phyloP scores from a whole-genome alignment of 2,113 vertebrate genomes.

The Tapirus terrestris region DNA sequence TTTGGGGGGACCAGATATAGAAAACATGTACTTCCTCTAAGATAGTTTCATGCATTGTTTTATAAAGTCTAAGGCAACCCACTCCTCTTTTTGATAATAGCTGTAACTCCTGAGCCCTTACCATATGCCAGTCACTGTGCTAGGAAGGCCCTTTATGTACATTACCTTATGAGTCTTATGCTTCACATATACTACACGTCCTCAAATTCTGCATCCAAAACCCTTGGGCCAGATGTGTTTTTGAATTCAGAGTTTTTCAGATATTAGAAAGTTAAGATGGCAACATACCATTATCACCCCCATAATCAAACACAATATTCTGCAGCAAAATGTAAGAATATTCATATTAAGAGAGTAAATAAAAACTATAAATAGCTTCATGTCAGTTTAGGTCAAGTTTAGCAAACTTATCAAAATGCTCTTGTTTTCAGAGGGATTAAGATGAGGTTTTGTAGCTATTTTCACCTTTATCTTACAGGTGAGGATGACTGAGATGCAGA shows the following conservation, averaged over 20 bases:
- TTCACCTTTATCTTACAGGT: background rate
- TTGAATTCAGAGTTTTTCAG: conserved; percentile 43
- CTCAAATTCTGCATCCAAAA: conserved; percentile 16
- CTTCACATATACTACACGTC: background rate
- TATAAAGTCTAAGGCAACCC: background rate
- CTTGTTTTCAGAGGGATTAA: background rate
- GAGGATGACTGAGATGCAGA: background rate
- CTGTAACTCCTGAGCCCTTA: background rate
- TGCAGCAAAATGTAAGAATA: background rate
- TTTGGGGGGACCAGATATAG: background rate
- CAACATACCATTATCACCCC: background rate
- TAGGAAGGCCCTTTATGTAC: background rate
- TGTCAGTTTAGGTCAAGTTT: background rate
- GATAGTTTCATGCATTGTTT: background rate
- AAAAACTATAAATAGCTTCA: background rate
- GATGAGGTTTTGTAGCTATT: background rate
- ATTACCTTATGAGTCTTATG: background rate
- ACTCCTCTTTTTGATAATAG: background rate
- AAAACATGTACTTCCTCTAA: background rate
- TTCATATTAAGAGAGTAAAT: background rate
- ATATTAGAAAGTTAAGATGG: background rate
- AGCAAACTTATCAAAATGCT: background rate
- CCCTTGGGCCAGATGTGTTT: background rate
- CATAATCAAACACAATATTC: background rate
- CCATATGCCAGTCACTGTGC: background rate